A percentile compares a stretch with the other conserved stretches of the same genome.
These are phyloP conservation scores for Dermolepida albohirtum DNA, from an alignment of 2,888 invertebrate species.

Conservation along the genomic window DNA sequence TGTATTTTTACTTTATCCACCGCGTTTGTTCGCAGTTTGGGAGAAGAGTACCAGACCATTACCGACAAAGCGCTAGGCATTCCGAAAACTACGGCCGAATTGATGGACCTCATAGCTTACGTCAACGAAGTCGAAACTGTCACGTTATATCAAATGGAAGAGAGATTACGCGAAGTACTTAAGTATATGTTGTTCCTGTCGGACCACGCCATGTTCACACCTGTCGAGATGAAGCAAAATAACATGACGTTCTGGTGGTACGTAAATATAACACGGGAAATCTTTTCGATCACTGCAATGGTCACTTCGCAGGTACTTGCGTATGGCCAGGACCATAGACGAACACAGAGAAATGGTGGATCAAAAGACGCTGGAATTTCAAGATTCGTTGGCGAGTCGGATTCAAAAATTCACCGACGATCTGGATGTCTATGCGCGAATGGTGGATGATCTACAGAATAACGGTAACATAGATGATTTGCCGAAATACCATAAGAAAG, in stretches of 20 bases:
- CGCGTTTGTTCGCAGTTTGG: conserved; percentile 73
- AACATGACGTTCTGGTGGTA: conserved; percentile 89
- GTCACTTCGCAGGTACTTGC: conserved; percentile 72
- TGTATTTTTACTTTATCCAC: no score
- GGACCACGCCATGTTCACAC: conserved; percentile 83
- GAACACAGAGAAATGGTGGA: conserved; percentile 85
- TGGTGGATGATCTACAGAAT: conserved; percentile 86
- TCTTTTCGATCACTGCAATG: conserved; percentile 17
- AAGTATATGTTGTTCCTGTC: conserved; percentile 84
- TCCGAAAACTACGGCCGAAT: conserved; percentile 85
- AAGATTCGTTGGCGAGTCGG: conserved; percentile 80
- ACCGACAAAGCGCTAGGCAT: conserved; percentile 81
- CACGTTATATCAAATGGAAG: conserved; percentile 79
- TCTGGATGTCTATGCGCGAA: conserved; percentile 80
- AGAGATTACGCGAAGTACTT: conserved; percentile 74
- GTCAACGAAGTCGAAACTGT: conserved; percentile 80
- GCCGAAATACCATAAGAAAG: conserved; percentile 84
- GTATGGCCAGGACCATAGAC: conserved; percentile 84
- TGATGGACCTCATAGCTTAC: conserved; percentile 86
- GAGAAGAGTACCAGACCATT: conserved; percentile 85
- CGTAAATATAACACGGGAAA: conserved; percentile 42
- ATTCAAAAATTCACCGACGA: conserved; percentile 87
- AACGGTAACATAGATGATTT: conserved; percentile 90
- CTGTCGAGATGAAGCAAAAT: conserved; percentile 89
- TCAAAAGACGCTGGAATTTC: conserved; percentile 87